These are phyloP conservation scores for Lasioglossum marginatum DNA, from an alignment of 2,888 invertebrate genomes.

Conservation along the genomic window DNA sequence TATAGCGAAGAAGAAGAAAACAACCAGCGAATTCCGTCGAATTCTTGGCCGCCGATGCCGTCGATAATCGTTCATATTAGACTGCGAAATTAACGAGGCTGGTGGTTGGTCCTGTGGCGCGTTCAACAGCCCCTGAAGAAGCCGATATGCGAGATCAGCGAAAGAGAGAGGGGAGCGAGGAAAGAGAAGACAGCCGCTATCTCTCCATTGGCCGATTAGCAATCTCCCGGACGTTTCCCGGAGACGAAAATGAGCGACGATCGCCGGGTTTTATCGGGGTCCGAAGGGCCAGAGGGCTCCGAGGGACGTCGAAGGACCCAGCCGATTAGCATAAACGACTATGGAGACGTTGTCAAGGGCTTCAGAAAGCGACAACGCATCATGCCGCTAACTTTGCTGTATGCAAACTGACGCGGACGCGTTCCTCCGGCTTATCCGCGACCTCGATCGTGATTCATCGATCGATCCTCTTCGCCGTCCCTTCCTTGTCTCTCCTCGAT, in stretches of 20 bases:
- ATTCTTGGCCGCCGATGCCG: constrained; percentile 22
- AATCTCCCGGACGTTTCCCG: constrained; percentile 64
- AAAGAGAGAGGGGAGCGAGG: not conserved
- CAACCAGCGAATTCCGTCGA: not conserved
- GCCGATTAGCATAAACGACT: constrained; percentile 74
- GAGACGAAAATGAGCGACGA: constrained; percentile 69
- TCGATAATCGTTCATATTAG: constrained; percentile 21
- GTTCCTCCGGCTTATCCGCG: constrained; percentile 57
- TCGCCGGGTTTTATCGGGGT: constrained; percentile 72
- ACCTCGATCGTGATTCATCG: constrained; percentile 70
- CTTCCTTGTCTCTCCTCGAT: not conserved
- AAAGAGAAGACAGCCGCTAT: constrained; percentile 53
- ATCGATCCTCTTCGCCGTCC: constrained; percentile 52
- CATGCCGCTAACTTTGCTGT: constrained; percentile 28
- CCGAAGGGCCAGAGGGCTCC: not conserved
- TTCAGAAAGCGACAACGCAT: constrained; percentile 47
- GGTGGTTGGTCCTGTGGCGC: constrained; percentile 24
- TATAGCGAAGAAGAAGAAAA: not conserved
- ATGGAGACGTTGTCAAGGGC: constrained; percentile 38
- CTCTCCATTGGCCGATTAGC: constrained; percentile 67
- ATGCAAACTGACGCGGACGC: constrained; percentile 57
- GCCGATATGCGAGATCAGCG: constrained; percentile 58
- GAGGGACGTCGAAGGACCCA: not conserved
- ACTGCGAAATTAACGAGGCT: constrained; percentile 45
- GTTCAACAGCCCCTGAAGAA: constrained; percentile 68